Conservation (phyloP, 1,140 invertebrate genomes). For the Hypsibius dujardini region DNA sequence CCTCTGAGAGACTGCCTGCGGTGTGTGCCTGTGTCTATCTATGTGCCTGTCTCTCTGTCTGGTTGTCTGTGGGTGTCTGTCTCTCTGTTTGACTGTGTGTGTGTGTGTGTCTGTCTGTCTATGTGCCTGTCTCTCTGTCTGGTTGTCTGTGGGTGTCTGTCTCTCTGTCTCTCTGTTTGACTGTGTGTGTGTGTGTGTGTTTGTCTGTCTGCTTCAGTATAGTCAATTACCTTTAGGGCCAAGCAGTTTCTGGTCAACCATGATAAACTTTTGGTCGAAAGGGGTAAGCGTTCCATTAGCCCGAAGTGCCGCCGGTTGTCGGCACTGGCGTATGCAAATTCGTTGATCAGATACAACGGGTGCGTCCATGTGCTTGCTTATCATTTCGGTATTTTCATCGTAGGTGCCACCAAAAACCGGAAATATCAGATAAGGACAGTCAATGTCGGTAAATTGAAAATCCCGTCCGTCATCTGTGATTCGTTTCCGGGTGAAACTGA, state of each 20-base stretch:
- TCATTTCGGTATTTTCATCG: slow-evolving; percentile 21
- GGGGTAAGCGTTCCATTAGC: slow-evolving; percentile 43
- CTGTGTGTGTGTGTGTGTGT: too few relatives aligned
- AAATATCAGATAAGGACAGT: slow-evolving; percentile 30
- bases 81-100: too few relatives aligned
- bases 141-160: too few relatives aligned
- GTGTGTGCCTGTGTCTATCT: too few relatives aligned
- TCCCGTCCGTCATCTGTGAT: slow-evolving; percentile 29
- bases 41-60: too few relatives aligned
- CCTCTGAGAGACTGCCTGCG: too few relatives aligned
- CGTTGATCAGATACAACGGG: slow-evolving; percentile 27
- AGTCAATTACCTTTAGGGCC: too few relatives aligned
- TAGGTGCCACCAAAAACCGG: slow-evolving; percentile 29
- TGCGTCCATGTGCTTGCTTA: slow-evolving; percentile 27
- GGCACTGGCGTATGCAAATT: slow-evolving; percentile 42
- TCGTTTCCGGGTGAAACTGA: slow-evolving; percentile 30
- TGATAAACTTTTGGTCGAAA: slow-evolving; percentile 56
- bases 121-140: too few relatives aligned
- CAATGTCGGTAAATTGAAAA: slow-evolving; percentile 26
- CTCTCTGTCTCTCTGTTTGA: too few relatives aligned
- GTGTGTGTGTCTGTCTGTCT: too few relatives aligned
- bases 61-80: too few relatives aligned
- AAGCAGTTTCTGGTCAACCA: slow-evolving; percentile 45
- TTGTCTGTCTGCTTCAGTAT: too few relatives aligned
- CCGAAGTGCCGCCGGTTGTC: neutral